Conservation (phyloP, 2,888 invertebrate genomes). For the Deladenus siricidicola region DNA sequence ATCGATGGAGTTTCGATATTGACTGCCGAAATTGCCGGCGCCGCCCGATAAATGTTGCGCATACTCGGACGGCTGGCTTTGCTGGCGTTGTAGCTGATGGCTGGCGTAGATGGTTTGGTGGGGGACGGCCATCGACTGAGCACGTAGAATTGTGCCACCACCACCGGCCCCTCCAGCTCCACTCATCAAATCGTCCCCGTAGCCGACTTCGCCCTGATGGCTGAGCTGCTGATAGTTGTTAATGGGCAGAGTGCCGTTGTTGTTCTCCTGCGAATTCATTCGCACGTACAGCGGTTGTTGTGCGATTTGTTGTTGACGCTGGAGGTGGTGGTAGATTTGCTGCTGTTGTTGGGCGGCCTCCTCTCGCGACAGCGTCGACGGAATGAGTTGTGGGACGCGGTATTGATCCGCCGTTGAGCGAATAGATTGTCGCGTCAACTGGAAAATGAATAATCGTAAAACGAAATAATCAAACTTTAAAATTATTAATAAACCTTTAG, state of each 20-base stretch:
- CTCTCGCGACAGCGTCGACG: constrained; percentile 2
- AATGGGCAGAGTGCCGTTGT: background rate
- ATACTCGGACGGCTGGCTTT: no score
- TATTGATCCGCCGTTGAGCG: constrained; percentile 33
- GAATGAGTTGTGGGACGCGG: constrained; percentile 32
- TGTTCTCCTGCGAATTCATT: background rate
- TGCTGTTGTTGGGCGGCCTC: background rate
- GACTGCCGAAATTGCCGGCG: no score
- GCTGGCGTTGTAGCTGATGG: no score
- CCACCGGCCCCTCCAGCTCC: no score
- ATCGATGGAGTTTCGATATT: constrained; percentile 4
- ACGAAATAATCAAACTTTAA: no score
- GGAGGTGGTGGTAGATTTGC: constrained; percentile 1
- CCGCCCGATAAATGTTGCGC: no score
- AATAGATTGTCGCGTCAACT: constrained; percentile 32
- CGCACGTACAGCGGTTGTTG: background rate
- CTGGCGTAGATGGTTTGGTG: no score
- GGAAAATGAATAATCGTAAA: no score
- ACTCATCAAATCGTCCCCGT: no score
- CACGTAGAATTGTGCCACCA: no score
- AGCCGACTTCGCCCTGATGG: background rate
- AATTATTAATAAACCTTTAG: no score
- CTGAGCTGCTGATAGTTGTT: background rate
- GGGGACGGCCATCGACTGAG: no score
- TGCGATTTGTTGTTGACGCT: constrained; percentile 1